These are phyloP conservation scores for Procavia capensis DNA, from an alignment of 2,113 vertebrate genomes.

Conservation along the genomic window DNA sequence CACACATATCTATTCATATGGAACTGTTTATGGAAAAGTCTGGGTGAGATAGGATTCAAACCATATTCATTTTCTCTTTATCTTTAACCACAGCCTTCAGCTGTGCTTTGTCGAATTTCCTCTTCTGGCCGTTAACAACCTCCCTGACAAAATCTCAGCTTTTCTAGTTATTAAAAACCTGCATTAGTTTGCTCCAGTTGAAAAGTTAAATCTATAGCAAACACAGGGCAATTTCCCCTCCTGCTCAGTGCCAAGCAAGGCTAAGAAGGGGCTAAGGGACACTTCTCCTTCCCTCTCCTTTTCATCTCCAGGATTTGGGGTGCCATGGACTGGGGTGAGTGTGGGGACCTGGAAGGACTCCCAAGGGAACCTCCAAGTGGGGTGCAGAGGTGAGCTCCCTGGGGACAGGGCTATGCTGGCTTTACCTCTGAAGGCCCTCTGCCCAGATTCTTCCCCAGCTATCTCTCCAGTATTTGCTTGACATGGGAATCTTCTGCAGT, in stretches of 20 bases:
- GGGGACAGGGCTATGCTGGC: neutral
- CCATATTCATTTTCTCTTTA: neutral
- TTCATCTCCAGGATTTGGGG: neutral
- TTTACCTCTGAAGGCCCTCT: neutral
- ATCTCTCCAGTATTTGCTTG: neutral
- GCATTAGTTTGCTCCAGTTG: neutral
- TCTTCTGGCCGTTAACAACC: neutral
- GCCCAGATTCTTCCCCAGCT: neutral
- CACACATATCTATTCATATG: neutral
- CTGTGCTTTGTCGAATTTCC: neutral
- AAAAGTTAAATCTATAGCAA: neutral
- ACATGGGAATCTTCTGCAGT: neutral
- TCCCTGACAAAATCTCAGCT: neutral
- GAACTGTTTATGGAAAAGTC: neutral
- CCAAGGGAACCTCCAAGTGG: neutral
- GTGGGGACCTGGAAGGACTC: neutral
- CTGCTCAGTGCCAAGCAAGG: neutral
- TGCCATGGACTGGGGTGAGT: too few species aligned
- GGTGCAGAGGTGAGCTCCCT: too few species aligned
- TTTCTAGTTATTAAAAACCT: neutral
- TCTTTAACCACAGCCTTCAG: neutral
- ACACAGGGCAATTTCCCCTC: neutral
- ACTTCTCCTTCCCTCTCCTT: neutral
- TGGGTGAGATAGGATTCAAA: neutral
- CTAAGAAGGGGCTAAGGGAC: neutral